phyloP scores from a whole-genome alignment of 1,140 invertebrate genomes.

The Drosophila micromelanica region DNA sequence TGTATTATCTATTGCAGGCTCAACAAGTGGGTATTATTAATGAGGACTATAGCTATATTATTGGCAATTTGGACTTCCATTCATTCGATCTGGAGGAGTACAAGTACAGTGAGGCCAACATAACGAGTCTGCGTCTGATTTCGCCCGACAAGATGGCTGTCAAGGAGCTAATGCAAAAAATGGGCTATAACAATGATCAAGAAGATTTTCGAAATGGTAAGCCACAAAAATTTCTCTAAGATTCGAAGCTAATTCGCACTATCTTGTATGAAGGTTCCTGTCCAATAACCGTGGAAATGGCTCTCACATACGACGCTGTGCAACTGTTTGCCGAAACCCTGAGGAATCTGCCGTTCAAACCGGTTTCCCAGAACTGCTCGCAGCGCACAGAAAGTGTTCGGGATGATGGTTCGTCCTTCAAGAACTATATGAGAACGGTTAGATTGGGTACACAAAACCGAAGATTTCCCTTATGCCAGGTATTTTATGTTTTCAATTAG shows the following conservation, averaged over 20 bases:
- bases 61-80: slow-evolving; percentile 92
- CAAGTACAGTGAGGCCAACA: slow-evolving; percentile 93
- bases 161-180: slow-evolving; percentile 62
- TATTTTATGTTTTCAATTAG: slow-evolving; percentile 22
- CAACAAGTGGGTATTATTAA: slow-evolving; percentile 94
- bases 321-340: slow-evolving; percentile 87
- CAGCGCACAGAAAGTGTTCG: slow-evolving; percentile 72
- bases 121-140: slow-evolving; percentile 91
- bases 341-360: slow-evolving; percentile 66
- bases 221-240: too few species aligned
- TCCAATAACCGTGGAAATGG: slow-evolving; percentile 88
- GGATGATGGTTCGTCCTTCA: slow-evolving; percentile 89
- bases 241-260: not conserved
- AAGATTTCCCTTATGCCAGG: not conserved
- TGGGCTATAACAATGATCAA: slow-evolving; percentile 85
- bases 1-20: slow-evolving; percentile 84
- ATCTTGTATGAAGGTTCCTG: slow-evolving; percentile 60
- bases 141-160: slow-evolving; percentile 85
- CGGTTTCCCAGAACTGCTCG: slow-evolving; percentile 86
- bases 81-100: slow-evolving; percentile 90
- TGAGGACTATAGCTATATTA: slow-evolving; percentile 90
- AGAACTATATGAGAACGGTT: slow-evolving; percentile 90
- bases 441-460: slow-evolving; percentile 8
- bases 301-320: slow-evolving; percentile 92
- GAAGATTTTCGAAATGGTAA: slow-evolving; percentile 83